phyloP scores from a whole-genome alignment of 2,113 vertebrate species.

The Cichladusa arquata region DNA sequence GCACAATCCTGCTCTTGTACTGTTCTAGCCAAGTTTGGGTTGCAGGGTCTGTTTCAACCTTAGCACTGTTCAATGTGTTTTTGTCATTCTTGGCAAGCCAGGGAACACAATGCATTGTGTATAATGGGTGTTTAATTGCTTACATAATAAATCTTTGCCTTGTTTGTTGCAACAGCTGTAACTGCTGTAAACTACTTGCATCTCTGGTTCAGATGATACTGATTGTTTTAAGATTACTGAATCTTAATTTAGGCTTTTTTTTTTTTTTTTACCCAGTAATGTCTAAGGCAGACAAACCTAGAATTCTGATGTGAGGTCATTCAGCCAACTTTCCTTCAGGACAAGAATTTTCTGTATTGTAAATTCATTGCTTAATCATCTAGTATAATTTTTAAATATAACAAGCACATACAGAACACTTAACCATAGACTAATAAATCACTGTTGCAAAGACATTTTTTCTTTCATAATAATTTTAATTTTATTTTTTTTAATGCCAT shows the following conservation, averaged over 20 bases:
- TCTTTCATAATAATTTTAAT: neutral
- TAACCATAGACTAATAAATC: neutral
- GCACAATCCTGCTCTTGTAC: neutral
- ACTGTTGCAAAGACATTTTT: neutral
- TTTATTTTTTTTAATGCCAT: neutral
- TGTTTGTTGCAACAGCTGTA: conserved; percentile 29
- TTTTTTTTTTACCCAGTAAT: neutral
- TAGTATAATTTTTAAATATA: neutral
- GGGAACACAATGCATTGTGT: neutral
- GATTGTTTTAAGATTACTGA: neutral
- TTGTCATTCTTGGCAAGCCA: conserved; percentile 7
- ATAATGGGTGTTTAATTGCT: neutral
- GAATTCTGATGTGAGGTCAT: neutral
- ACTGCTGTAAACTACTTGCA: neutral
- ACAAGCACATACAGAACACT: neutral
- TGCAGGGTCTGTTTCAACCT: neutral
- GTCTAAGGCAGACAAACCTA: neutral
- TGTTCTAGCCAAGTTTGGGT: neutral
- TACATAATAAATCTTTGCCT: conserved; percentile 27
- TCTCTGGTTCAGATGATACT: neutral
- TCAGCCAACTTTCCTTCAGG: neutral
- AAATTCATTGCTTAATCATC: neutral
- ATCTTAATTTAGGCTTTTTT: neutral
- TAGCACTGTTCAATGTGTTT: neutral
- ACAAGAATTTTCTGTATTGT: neutral